Evolutionary conservation across 2,888 invertebrate genomes (phyloP).

Genomic region (Ctenicera cuprea): DNA sequence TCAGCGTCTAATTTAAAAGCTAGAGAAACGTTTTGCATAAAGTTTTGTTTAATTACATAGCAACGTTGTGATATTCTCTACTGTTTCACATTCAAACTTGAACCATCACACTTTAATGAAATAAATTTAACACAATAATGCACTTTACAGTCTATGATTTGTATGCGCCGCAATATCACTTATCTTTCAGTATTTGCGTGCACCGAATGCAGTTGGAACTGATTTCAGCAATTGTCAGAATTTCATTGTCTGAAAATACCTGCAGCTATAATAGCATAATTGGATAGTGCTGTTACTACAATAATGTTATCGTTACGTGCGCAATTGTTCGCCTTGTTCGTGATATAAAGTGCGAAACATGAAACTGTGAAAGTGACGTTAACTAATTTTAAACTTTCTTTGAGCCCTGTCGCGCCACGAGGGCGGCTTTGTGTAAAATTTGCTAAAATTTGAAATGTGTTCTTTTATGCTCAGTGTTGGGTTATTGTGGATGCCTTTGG

Average conservation of each 20-base stretch:
- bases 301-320: background rate
- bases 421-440: slow-evolving; percentile 12
- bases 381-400: slow-evolving; percentile 21
- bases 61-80: no score
- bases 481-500: no score
- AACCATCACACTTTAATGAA: background rate
- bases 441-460: background rate
- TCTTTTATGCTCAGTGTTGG: background rate
- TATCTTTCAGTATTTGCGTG: slow-evolving; percentile 34
- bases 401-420: background rate
- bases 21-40: background rate
- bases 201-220: slow-evolving; percentile 33
- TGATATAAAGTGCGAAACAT: background rate
- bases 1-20: no score
- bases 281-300: slow-evolving; percentile 18
- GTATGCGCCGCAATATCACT: background rate
- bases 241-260: slow-evolving; percentile 47
- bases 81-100: background rate
- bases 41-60: no score
- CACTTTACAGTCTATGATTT: slow-evolving; percentile 18
- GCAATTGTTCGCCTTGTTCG: background rate
- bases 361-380: slow-evolving; percentile 5
- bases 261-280: slow-evolving; percentile 43
- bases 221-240: slow-evolving; percentile 45
- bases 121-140: slow-evolving; percentile 11